Percentiles rank a stretch among this genome's conserved stretches.
These are phyloP conservation scores for Zaprionus ghesquierei DNA, from an alignment of 1,140 invertebrate species.

Conservation along the genomic window DNA sequence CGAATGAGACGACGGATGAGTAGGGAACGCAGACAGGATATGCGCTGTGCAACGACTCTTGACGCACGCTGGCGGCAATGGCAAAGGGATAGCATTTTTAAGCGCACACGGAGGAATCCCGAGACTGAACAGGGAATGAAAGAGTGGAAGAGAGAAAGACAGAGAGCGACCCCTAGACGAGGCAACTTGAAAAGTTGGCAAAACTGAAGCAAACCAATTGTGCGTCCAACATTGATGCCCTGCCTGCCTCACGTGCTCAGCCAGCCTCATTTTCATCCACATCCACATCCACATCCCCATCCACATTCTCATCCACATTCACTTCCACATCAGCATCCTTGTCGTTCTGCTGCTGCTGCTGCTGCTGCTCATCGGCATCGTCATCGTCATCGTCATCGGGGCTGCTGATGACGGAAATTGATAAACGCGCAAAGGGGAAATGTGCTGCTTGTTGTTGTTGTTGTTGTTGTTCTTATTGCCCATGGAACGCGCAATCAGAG, in stretches of 20 bases:
- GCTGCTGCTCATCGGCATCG: conserved; percentile 19
- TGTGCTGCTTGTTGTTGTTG: conserved; percentile 10
- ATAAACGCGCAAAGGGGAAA: conserved; percentile 74
- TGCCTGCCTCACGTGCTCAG: background rate
- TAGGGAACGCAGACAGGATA: conserved; percentile 26
- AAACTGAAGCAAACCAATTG: conserved; percentile 20
- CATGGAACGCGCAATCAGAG: conserved; percentile 61
- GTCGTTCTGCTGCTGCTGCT: too few relatives aligned
- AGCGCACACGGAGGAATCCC: background rate
- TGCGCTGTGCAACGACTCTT: conserved; percentile 37
- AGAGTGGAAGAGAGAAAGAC: background rate
- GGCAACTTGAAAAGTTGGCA: background rate
- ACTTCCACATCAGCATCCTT: background rate
- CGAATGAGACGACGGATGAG: background rate
- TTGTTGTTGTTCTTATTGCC: conserved; percentile 34
- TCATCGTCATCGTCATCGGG: conserved; percentile 27
- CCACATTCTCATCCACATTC: background rate
- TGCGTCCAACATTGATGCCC: conserved; percentile 32
- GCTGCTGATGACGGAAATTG: conserved; percentile 77
- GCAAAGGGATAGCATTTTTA: conserved; percentile 38
- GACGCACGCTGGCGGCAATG: conserved; percentile 35
- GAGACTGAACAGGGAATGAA: background rate
- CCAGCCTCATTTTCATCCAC: conserved; percentile 1
- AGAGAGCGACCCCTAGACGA: background rate
- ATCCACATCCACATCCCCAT: conserved; percentile 30